Evolutionary conservation across 2,797 vertebrate species (phyloP).

Genomic region (Muscicapa comitata): DNA sequence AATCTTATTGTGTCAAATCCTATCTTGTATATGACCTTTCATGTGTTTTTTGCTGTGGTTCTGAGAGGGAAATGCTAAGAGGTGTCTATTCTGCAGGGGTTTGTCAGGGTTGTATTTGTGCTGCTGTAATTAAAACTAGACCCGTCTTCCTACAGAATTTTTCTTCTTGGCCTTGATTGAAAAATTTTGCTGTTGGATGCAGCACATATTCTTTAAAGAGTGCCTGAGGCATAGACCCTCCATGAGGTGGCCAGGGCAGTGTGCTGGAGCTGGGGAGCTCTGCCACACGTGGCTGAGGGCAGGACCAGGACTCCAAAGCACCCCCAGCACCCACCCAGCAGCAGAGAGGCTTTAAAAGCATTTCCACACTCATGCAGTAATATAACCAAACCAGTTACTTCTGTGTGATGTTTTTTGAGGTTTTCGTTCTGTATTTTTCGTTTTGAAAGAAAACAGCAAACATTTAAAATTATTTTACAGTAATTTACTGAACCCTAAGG

Average conservation of each 20-base stretch:
- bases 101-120: not conserved
- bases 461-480: constrained; percentile 24
- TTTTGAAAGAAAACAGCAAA: constrained; percentile 37
- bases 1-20: constrained; percentile 74
- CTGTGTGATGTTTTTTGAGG: not conserved
- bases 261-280: not conserved
- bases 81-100: constrained; percentile 12
- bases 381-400: not conserved
- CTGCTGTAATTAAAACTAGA: constrained; percentile 16
- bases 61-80: constrained; percentile 34
- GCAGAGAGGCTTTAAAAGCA: not conserved
- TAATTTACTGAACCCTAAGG: constrained; percentile 2
- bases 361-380: not conserved
- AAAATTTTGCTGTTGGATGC: not conserved
- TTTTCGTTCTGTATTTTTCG: not conserved
- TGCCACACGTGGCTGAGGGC: rapidly evolving
- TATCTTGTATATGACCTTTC: constrained; percentile 77
- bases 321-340: not conserved
- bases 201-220: not conserved
- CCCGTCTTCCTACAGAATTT: not conserved
- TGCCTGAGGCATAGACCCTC: not conserved
- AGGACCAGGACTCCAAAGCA: not conserved
- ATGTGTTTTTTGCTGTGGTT: constrained; percentile 26
- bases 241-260: rapidly evolving
- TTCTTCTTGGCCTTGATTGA: not conserved